Conservation (phyloP, 1,140 invertebrate species). For the Brachionus angularis region DNA sequence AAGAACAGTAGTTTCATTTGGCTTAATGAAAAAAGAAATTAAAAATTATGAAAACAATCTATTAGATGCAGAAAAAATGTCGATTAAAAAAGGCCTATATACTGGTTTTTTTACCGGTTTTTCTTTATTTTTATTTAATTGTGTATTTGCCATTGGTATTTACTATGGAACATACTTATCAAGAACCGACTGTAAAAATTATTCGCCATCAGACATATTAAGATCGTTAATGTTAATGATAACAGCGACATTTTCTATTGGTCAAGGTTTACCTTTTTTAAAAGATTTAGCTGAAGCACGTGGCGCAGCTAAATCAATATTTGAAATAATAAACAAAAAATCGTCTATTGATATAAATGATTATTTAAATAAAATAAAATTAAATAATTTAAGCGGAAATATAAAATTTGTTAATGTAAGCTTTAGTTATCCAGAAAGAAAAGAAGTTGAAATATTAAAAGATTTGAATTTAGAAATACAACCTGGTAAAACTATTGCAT, state of each 20-base stretch:
- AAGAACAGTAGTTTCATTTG: constrained; percentile 33
- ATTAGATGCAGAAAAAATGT: not conserved
- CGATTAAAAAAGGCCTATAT: constrained; percentile 17
- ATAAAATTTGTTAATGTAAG: constrained; percentile 77
- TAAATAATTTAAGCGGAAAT: constrained; percentile 69
- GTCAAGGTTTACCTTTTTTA: constrained; percentile 74
- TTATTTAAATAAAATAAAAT: not conserved
- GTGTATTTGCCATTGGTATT: constrained; percentile 16
- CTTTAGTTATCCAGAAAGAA: constrained; percentile 81
- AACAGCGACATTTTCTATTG: constrained; percentile 76
- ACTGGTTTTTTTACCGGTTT: constrained; percentile 37
- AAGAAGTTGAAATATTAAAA: constrained; percentile 59
- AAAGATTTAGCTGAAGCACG: constrained; percentile 71
- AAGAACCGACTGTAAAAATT: constrained; percentile 47
- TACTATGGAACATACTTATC: constrained; percentile 2
- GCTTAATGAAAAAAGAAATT: constrained; percentile 51
- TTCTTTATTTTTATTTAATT: constrained; percentile 7
- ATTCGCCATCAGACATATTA: constrained; percentile 13
- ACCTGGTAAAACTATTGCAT: constrained; percentile 79
- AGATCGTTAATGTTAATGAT: constrained; percentile 63
- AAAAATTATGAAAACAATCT: constrained; percentile 47
- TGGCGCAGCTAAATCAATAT: constrained; percentile 73
- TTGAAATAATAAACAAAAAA: constrained; percentile 67
- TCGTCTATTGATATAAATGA: constrained; percentile 6
- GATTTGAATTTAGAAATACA: constrained; percentile 75